Evolutionary conservation across 2,797 vertebrate species (phyloP).

Genomic region (Mormyrus hasselquistii): DNA sequence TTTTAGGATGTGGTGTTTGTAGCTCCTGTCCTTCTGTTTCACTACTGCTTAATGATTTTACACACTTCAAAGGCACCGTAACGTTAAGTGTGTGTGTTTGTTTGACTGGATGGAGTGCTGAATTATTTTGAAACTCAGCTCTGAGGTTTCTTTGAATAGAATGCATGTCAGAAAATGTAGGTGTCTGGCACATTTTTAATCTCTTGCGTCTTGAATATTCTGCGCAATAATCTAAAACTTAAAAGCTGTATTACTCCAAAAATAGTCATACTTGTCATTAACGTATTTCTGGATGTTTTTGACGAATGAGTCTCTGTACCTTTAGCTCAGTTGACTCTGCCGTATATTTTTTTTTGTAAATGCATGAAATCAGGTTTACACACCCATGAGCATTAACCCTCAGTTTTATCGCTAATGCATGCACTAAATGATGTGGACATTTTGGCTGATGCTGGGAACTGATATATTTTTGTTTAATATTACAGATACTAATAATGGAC

Average conservation of each 20-base stretch:
- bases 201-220: background rate
- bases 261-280: background rate
- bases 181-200: background rate
- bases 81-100: background rate
- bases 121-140: background rate
- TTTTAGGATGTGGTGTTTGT: background rate
- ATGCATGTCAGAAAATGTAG: background rate
- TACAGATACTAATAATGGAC: background rate
- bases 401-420: background rate
- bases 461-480: background rate
- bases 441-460: background rate
- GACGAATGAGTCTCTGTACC: background rate
- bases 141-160: background rate
- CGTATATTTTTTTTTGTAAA: background rate
- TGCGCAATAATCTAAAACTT: background rate
- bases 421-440: background rate
- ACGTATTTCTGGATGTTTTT: background rate
- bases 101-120: background rate
- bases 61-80: background rate
- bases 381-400: background rate
- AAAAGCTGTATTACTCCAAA: background rate
- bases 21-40: background rate
- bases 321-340: background rate
- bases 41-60: background rate
- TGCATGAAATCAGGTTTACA: background rate